Conservation (phyloP, 2,888 invertebrate species). For the Nomada fabriciana region DNA sequence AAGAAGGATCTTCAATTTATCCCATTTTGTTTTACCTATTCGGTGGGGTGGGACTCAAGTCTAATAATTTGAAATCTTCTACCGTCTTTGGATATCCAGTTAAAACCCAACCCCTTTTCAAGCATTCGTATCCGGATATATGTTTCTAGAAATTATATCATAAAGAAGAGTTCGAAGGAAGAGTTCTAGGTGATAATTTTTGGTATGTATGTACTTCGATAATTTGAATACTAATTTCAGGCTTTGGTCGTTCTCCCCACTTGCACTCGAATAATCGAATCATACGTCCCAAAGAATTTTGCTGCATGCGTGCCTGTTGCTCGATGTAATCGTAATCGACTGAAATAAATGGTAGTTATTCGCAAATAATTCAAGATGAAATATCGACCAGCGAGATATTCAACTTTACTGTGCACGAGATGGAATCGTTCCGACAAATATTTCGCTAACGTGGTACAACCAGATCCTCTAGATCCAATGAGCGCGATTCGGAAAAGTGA, state of each 20-base stretch:
- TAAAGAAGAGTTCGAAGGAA: background rate
- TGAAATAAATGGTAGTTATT: constrained; percentile 71
- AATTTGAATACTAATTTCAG: constrained; percentile 71
- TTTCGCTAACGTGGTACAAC: constrained; percentile 86
- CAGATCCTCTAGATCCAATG: constrained; percentile 87
- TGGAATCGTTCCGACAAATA: constrained; percentile 86
- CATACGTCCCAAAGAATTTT: constrained; percentile 69
- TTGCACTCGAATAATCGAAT: constrained; percentile 67
- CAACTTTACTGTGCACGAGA: constrained; percentile 85
- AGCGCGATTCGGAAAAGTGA: constrained; percentile 87
- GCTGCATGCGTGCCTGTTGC: constrained; percentile 84
- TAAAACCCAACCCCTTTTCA: constrained; percentile 88
- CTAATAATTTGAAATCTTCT: constrained; percentile 87
- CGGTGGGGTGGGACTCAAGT: constrained; percentile 87
- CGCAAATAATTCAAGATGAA: background rate
- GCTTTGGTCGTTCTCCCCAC: constrained; percentile 62
- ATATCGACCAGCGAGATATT: background rate
- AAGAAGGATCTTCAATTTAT: background rate
- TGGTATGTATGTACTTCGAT: constrained; percentile 72
- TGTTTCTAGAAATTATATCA: constrained; percentile 77
- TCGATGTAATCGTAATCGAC: constrained; percentile 87
- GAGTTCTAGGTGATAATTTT: background rate
- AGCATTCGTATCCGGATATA: constrained; percentile 86
- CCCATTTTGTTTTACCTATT: constrained; percentile 85
- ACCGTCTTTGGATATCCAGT: constrained; percentile 87